A percentile compares a stretch with the other conserved stretches of the same genome.
These are phyloP conservation scores for Microcebus griseorufus DNA, from an alignment of 2,113 vertebrate genomes.

Conservation along the genomic window DNA sequence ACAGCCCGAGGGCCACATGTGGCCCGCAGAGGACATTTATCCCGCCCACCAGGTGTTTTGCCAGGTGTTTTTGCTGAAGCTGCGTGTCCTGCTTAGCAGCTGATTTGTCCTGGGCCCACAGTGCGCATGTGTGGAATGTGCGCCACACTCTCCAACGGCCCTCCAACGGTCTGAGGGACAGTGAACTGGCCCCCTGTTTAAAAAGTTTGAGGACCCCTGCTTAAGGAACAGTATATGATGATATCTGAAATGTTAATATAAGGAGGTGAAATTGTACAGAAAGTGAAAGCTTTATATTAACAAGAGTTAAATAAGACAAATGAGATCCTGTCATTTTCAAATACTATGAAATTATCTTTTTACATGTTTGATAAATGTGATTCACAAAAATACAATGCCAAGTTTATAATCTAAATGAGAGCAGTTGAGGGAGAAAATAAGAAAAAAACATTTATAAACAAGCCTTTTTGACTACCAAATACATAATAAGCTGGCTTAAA, in stretches of 20 bases:
- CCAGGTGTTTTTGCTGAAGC: too few species aligned
- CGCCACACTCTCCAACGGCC: too few species aligned
- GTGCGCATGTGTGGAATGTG: too few species aligned
- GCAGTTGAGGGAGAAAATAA: neutral
- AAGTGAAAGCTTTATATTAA: neutral
- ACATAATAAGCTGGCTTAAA: conserved; percentile 25
- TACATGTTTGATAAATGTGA: conserved; percentile 20
- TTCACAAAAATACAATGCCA: conserved; percentile 12
- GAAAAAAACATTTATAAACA: neutral
- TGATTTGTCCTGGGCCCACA: too few species aligned
- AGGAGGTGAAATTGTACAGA: neutral
- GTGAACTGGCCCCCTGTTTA: too few species aligned
- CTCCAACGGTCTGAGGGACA: too few species aligned
- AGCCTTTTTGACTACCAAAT: conserved; percentile 4
- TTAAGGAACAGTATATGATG: neutral
- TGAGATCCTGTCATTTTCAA: neutral
- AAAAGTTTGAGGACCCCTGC: too few species aligned
- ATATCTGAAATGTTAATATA: neutral
- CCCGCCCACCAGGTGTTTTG: too few species aligned
- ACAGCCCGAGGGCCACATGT: too few species aligned
- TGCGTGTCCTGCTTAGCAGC: too few species aligned
- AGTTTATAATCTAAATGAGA: neutral
- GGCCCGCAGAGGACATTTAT: too few species aligned
- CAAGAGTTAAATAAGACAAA: neutral
- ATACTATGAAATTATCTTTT: conserved; percentile 21